Percentiles rank a stretch among this genome's conserved stretches.
phyloP scores from a whole-genome alignment of 1,140 invertebrate species.

The Ips nitidus region DNA sequence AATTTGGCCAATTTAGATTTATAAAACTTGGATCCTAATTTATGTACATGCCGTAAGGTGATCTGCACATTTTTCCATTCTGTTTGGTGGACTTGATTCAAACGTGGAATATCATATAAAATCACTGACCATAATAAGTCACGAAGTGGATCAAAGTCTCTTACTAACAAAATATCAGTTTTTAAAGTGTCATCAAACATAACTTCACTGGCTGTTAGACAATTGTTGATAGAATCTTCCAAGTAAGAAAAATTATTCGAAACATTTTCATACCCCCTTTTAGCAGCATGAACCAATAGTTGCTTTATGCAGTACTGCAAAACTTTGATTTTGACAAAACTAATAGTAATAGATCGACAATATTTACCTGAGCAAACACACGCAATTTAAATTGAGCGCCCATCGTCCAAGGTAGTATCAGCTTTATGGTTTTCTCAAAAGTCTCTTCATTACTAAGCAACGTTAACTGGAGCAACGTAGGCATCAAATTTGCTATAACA shows the following conservation, averaged over 20 bases:
- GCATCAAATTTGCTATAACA: constrained; percentile 40
- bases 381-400: constrained; percentile 80
- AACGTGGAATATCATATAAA: constrained; percentile 59
- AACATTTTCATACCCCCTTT: constrained; percentile 7
- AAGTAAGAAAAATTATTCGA: background rate
- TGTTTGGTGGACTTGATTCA: constrained; percentile 56
- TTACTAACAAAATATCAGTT: constrained; percentile 37
- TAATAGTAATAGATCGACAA: background rate
- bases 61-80: constrained; percentile 56
- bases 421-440: constrained; percentile 53
- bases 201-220: background rate
- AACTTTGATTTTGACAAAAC: background rate
- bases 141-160: constrained; percentile 26
- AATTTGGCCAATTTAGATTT: too few relatives aligned
- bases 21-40: too few relatives aligned
- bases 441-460: constrained; percentile 38
- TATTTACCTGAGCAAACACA: constrained; percentile 70
- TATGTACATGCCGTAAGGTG: too few relatives aligned
- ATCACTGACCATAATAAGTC: constrained; percentile 55
- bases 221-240: constrained; percentile 3
- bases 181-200: constrained; percentile 14
- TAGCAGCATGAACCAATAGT: background rate
- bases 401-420: constrained; percentile 71
- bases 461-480: constrained; percentile 44
- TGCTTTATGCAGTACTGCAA: background rate